These are phyloP conservation scores for Strigops habroptila DNA, from an alignment of 2,113 vertebrate genomes.

Conservation along the genomic window DNA sequence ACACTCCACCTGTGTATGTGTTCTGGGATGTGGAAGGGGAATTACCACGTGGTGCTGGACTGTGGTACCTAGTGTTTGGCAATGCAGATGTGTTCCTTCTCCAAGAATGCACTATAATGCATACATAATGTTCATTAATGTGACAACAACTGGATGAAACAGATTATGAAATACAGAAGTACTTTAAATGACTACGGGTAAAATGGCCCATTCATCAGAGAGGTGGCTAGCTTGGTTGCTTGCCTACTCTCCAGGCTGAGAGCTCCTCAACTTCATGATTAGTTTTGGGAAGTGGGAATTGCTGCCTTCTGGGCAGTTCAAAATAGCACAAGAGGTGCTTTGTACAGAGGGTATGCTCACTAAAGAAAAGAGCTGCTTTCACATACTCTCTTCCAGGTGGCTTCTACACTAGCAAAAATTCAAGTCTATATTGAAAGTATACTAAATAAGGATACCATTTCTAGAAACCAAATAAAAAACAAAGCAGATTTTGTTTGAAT, in stretches of 20 bases:
- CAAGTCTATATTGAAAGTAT: neutral
- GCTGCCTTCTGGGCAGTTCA: neutral
- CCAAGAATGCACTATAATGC: neutral
- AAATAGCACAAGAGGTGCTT: neutral
- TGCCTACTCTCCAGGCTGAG: neutral
- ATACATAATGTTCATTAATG: neutral
- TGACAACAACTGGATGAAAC: neutral
- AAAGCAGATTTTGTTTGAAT: neutral
- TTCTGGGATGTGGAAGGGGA: neutral
- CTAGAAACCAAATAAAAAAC: neutral
- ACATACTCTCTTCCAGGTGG: neutral
- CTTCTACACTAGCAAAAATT: neutral
- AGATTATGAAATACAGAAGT: neutral
- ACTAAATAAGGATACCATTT: neutral
- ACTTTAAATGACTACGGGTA: neutral
- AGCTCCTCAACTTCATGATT: neutral
- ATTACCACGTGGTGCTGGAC: accelerated
- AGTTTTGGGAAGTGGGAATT: neutral
- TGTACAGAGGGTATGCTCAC: neutral
- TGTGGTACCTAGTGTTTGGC: neutral
- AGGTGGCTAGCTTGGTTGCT: neutral
- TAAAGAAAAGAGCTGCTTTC: neutral
- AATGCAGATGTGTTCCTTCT: neutral
- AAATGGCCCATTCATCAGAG: neutral
- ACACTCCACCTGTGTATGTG: neutral